Conservation (phyloP, 1,140 invertebrate genomes). For the Trypoxylus dichotomus region DNA sequence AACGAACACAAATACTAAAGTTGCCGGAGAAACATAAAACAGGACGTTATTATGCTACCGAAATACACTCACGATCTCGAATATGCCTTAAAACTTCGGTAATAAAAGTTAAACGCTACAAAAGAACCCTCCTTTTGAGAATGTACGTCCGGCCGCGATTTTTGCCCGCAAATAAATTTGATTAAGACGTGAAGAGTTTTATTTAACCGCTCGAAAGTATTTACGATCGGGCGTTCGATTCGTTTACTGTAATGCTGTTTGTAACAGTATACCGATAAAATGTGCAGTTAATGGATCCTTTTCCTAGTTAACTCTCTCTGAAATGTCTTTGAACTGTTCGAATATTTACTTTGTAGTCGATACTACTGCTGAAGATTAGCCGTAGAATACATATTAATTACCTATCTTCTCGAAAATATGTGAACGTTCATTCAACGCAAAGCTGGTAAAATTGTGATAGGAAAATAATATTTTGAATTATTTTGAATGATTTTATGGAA, state of each 20-base stretch:
- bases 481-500: too few species aligned
- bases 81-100: constrained; percentile 18
- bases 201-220: constrained; percentile 13
- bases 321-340: too few species aligned
- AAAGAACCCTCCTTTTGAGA: constrained; percentile 10
- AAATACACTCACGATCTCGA: constrained; percentile 3
- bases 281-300: not conserved
- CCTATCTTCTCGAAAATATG: too few species aligned
- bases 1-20: not conserved
- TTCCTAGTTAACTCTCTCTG: not conserved
- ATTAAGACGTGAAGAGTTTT: constrained; percentile 20
- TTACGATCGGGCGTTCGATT: not conserved
- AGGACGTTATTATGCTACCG: not conserved
- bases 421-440: too few species aligned
- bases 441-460: too few species aligned
- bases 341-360: too few species aligned
- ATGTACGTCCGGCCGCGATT: constrained; percentile 1
- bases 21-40: not conserved
- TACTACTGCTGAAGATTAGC: too few species aligned
- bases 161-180: constrained; percentile 20
- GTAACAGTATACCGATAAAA: not conserved
- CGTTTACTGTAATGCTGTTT: not conserved
- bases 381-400: too few species aligned
- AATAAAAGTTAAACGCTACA: constrained; percentile 24
- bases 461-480: too few species aligned